A percentile compares a stretch with the other conserved stretches of the same genome.
phyloP scores from a whole-genome alignment of 2,113 vertebrate genomes.

The Antennarius striatus region DNA sequence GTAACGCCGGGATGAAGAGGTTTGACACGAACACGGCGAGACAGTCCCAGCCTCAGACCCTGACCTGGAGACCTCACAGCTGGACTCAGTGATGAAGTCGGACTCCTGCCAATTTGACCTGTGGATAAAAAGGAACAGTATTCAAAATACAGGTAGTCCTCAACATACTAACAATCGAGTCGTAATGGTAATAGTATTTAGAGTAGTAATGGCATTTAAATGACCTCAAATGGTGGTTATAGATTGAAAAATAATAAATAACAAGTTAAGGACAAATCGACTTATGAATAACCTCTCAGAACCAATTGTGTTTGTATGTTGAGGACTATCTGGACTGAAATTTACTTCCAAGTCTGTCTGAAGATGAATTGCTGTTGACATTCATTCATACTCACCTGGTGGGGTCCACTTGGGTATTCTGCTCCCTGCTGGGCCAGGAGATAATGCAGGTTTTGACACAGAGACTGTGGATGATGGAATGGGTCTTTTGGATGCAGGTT shows the following conservation, averaged over 20 bases:
- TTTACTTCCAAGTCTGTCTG: background rate
- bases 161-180: too few relatives aligned
- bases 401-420: constrained; percentile 87
- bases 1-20: constrained; percentile 85
- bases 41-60: constrained; percentile 90
- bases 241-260: too few relatives aligned
- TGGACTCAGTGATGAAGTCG: constrained; percentile 42
- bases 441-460: constrained; percentile 32
- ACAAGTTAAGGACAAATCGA: too few relatives aligned
- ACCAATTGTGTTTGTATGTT: too few relatives aligned
- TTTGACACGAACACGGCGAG: constrained; percentile 89
- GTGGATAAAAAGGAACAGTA: constrained; percentile 17
- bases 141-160: background rate
- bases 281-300: too few relatives aligned
- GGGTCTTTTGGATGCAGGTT: constrained; percentile 35
- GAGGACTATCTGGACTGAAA: background rate
- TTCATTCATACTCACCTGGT: constrained; percentile 79
- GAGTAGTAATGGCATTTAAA: too few relatives aligned
- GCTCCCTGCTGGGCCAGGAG: constrained; percentile 73
- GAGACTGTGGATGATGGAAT: constrained; percentile 30
- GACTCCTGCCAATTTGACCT: constrained; percentile 81
- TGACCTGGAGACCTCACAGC: constrained; percentile 84
- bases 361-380: background rate
- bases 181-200: too few relatives aligned
- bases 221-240: too few relatives aligned